Percentiles rank a stretch among this genome's conserved stretches.
phyloP scores from a whole-genome alignment of 2,113 vertebrate genomes.

The Solenodon paradoxus region DNA sequence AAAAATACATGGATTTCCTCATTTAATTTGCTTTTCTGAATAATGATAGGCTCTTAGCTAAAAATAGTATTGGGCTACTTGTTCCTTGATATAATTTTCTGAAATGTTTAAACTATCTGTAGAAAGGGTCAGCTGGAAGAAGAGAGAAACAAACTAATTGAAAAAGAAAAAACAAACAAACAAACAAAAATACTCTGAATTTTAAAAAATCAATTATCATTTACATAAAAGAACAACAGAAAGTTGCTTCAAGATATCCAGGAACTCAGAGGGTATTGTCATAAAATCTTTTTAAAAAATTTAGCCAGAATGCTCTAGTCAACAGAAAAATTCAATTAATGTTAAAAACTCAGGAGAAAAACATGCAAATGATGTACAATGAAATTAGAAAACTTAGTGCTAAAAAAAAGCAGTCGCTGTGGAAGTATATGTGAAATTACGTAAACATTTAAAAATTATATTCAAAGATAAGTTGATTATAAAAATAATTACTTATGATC shows the following conservation, averaged over 20 bases:
- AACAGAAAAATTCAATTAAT: not conserved
- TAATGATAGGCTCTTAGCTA: not conserved
- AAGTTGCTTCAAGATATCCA: not conserved
- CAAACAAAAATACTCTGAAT: not conserved
- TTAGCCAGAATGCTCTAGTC: not conserved
- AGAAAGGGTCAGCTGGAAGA: not conserved
- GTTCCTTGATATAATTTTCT: slow-evolving; percentile 12
- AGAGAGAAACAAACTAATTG: not conserved
- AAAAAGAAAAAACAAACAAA: too few relatives aligned
- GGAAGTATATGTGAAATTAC: not conserved
- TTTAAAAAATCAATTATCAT: not conserved
- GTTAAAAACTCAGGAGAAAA: slow-evolving; percentile 17
- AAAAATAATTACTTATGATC: not conserved
- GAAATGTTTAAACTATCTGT: not conserved
- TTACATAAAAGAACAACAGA: not conserved
- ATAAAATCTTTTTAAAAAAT: not conserved
- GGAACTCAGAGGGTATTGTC: not conserved
- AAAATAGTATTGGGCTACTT: not conserved
- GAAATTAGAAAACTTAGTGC: not conserved
- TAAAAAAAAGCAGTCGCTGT: not conserved
- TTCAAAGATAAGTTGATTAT: not conserved
- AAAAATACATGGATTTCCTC: not conserved
- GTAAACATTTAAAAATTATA: not conserved
- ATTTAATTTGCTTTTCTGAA: not conserved
- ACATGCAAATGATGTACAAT: not conserved